A percentile compares a stretch with the other conserved stretches of the same genome.
Evolutionary conservation across 1,140 invertebrate species (phyloP).

Genomic region (Ruditapes philippinarum): DNA sequence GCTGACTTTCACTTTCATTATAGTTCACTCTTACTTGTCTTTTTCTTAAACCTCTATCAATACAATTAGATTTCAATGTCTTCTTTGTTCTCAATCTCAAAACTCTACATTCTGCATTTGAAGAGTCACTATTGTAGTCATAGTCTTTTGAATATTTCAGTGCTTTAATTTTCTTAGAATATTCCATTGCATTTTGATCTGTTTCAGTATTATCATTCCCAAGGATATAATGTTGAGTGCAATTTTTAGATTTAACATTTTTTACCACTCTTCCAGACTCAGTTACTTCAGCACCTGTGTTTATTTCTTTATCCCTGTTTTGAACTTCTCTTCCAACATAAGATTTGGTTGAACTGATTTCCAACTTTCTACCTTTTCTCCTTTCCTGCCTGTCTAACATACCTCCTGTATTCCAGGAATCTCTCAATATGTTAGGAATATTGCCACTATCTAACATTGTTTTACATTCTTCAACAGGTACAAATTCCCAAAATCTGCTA

Average conservation of each 20-base stretch:
- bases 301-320: background rate
- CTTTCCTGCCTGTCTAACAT: too few species aligned
- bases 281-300: background rate
- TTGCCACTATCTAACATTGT: background rate
- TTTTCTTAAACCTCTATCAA: background rate
- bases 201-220: too few species aligned
- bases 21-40: background rate
- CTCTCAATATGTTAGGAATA: background rate
- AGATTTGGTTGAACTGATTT: too few species aligned
- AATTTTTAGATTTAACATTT: background rate
- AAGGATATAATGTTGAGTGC: too few species aligned
- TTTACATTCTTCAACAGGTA: background rate
- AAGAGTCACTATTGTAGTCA: too few species aligned
- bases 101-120: too few species aligned
- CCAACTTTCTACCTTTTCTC: too few species aligned
- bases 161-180: background rate
- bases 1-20: background rate
- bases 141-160: background rate
- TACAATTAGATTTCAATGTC: too few species aligned
- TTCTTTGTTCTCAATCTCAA: too few species aligned
- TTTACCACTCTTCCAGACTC: background rate
- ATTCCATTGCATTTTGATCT: background rate
- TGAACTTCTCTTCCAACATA: background rate
- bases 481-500: background rate
- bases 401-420: background rate